Evolutionary conservation across 2,888 invertebrate genomes (phyloP), one percentile per base, ranked within the genome.

Genomic region (Dorcus hopei): DNA sequence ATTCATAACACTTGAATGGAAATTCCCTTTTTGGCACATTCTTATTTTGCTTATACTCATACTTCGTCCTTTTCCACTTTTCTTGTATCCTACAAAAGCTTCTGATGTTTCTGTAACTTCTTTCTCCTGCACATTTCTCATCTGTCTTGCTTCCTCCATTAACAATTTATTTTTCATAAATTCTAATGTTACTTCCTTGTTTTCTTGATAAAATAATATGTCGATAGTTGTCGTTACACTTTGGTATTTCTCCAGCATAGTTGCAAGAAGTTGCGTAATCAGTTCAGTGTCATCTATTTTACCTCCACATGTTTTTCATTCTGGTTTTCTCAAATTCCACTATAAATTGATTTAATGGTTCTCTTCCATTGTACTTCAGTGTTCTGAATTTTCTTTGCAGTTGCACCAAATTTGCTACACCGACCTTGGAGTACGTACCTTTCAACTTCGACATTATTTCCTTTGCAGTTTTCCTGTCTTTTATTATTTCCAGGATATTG

Each of bases 211-310:
- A 47, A 59, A 61, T 26, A 56, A 51, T n/a, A 62, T 52, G 26
- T 62, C 58, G 33, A 62, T 64, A 11, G 63, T 62, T 50, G 61
- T 62, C 19, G 58, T 58, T 38, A 62, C 62, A 4, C 55, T 16
- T 50, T 62, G 63, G 51, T 49, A 62, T 52, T 51, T 39, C 41
- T 58, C 55, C 3, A 61, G 62, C 61, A 63, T 65, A 6, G 56
- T 38, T 40, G 59, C 58, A 14, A 64, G 38, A 26, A 65, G 47
- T 39, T 63, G 64, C 23, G 52, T 49, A 11, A 65, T 51, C 2
- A 62, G 14, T 59, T 64, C 63, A 14, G 16, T 39, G 3, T 60
- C 50, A n/a, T 56, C 33, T 9, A 63, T 57, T 33, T 50, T 62
- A 33, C 56, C 61, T 11, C 62, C 63, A 47, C 57, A 54, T 47